Evolutionary conservation across 2,113 vertebrate genomes (phyloP).

Genomic region (Vombatus ursinus): DNA sequence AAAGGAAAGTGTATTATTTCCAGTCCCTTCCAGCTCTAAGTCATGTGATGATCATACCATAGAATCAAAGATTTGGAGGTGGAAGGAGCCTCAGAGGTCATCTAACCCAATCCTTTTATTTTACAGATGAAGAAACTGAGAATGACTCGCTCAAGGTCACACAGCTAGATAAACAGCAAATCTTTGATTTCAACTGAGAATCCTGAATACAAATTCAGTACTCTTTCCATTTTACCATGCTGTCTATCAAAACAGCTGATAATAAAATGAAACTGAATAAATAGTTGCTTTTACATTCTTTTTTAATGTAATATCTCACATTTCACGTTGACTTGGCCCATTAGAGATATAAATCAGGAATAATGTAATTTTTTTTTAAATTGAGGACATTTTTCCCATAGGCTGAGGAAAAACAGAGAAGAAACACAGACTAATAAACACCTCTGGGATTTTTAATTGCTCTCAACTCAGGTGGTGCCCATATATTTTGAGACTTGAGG

Average conservation of each 20-base stretch:
- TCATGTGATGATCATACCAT: neutral
- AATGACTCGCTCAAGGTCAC: neutral
- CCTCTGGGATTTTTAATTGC: conserved; percentile 26
- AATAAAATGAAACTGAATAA: conserved; percentile 52
- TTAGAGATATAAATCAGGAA: neutral
- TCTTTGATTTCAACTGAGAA: neutral
- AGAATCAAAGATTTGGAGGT: neutral
- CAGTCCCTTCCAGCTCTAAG: neutral
- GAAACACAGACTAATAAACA: neutral
- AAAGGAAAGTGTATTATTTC: neutral
- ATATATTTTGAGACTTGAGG: conserved; percentile 32
- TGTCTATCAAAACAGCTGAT: conserved; percentile 34
- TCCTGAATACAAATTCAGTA: neutral
- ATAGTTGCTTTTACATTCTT: conserved; percentile 11
- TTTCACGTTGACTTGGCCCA: conserved; percentile 1
- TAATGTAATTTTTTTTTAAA: neutral
- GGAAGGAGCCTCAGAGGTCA: neutral
- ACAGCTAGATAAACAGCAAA: neutral
- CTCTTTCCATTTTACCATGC: conserved; percentile 8
- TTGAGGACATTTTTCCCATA: conserved; percentile 8
- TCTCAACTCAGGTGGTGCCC: conserved; percentile 11
- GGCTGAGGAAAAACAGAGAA: conserved; percentile 44
- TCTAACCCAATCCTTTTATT: neutral
- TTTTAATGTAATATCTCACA: neutral
- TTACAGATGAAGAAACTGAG: neutral